These are phyloP conservation scores for Betta splendens DNA, from an alignment of 2,797 vertebrate species.

Conservation along the genomic window DNA sequence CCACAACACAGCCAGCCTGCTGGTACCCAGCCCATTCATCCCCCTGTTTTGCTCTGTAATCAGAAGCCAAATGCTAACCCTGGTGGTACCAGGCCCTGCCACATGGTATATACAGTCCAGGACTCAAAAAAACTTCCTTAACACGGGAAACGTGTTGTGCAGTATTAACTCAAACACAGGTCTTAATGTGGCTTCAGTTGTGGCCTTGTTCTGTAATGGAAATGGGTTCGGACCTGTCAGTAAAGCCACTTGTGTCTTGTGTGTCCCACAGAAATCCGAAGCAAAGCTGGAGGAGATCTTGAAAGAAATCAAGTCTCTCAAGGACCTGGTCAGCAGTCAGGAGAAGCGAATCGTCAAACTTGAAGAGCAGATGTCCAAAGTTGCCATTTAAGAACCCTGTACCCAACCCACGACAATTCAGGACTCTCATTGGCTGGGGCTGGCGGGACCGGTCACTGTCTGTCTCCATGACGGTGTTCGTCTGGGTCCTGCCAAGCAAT, in stretches of 20 bases:
- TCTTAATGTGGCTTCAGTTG: not conserved
- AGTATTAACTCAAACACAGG: not conserved
- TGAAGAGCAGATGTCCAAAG: constrained; percentile 95
- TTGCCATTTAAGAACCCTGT: constrained; percentile 83
- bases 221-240: not conserved
- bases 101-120: constrained; percentile 14
- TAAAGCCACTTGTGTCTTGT: constrained; percentile 10
- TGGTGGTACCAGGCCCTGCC: constrained; percentile 25
- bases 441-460: constrained; percentile 80
- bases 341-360: constrained; percentile 94
- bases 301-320: constrained; percentile 95
- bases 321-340: constrained; percentile 93
- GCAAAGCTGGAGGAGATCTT: constrained; percentile 95
- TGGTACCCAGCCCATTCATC: constrained; percentile 60
- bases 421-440: constrained; percentile 79
- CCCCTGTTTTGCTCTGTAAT: constrained; percentile 71
- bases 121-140: not conserved
- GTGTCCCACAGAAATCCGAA: constrained; percentile 86
- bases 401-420: constrained; percentile 73
- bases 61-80: constrained; percentile 62
- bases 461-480: constrained; percentile 80
- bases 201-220: not conserved
- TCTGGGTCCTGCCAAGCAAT: constrained; percentile 79
- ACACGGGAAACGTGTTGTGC: not conserved
- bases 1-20: constrained; percentile 66